phyloP scores from a whole-genome alignment of 2,888 invertebrate species.

The Tipula lateralis region DNA sequence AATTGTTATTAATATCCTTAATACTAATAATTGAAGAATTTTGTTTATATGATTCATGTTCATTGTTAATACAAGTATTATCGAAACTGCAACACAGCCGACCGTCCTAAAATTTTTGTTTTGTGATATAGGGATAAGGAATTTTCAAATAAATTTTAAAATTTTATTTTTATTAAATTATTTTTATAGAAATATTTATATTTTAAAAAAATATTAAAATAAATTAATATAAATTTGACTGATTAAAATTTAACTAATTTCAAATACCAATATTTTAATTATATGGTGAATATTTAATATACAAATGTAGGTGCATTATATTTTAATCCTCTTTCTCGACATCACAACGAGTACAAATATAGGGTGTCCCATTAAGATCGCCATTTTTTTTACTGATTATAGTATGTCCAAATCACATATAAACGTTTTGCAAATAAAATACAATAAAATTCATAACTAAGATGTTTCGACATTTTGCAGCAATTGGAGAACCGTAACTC shows the following conservation, averaged over 20 bases:
- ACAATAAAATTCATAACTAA: too few species aligned
- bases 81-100: conserved; percentile 38
- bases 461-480: too few species aligned
- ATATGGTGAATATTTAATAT: not conserved
- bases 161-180: not conserved
- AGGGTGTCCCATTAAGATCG: too few species aligned
- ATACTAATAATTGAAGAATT: conserved; percentile 25
- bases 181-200: too few species aligned
- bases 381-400: too few species aligned
- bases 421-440: too few species aligned
- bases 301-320: not conserved
- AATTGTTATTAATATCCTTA: conserved; percentile 21
- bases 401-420: too few species aligned
- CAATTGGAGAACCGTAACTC: too few species aligned
- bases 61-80: conserved; percentile 37
- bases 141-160: conserved; percentile 24
- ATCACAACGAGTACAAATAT: too few species aligned
- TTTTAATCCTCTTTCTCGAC: not conserved
- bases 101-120: conserved; percentile 36
- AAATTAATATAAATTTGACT: not conserved
- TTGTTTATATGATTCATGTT: conserved; percentile 26
- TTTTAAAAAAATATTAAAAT: not conserved
- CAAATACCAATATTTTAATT: not conserved
- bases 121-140: not conserved
- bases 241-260: not conserved